Conservation (phyloP, 2,888 invertebrate genomes). For the Calephelis perditalis region DNA sequence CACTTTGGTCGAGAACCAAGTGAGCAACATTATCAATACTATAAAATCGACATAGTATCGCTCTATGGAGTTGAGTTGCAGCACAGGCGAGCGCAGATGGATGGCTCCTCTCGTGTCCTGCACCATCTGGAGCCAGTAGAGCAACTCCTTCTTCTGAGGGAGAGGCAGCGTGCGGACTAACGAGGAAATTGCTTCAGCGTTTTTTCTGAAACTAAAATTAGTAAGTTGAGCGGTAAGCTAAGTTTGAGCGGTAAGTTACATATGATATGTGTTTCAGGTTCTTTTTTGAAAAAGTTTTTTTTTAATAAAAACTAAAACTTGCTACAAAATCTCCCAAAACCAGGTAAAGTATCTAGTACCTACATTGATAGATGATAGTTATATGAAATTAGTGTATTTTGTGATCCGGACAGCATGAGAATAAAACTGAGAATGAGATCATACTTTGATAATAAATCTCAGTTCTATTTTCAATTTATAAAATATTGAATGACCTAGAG, state of each 20-base stretch:
- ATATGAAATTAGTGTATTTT: too few relatives aligned
- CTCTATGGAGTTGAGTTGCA: constrained; percentile 35
- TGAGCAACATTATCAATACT: constrained; percentile 32
- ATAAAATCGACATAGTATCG: constrained; percentile 41
- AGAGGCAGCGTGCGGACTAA: constrained; percentile 35
- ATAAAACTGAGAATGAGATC: too few relatives aligned
- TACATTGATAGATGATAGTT: too few relatives aligned
- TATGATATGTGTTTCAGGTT: background rate
- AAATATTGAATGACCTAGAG: constrained; percentile 35
- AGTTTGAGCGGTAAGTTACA: too few relatives aligned
- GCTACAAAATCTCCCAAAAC: too few relatives aligned
- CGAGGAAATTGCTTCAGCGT: constrained; percentile 35
- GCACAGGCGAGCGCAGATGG: constrained; percentile 43
- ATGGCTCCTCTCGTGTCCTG: constrained; percentile 36
- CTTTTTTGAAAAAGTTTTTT: background rate
- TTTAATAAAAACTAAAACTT: too few relatives aligned
- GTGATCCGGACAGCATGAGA: too few relatives aligned
- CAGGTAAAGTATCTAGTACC: too few relatives aligned
- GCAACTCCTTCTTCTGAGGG: constrained; percentile 37
- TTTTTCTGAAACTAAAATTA: constrained; percentile 37
- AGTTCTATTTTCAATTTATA: too few relatives aligned
- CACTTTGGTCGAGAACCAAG: constrained; percentile 48
- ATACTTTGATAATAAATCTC: too few relatives aligned
- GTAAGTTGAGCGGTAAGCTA: background rate
- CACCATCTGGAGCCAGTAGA: constrained; percentile 43